Evolutionary conservation across 2,113 vertebrate species (phyloP).

Genomic region (Penelope pileata): DNA sequence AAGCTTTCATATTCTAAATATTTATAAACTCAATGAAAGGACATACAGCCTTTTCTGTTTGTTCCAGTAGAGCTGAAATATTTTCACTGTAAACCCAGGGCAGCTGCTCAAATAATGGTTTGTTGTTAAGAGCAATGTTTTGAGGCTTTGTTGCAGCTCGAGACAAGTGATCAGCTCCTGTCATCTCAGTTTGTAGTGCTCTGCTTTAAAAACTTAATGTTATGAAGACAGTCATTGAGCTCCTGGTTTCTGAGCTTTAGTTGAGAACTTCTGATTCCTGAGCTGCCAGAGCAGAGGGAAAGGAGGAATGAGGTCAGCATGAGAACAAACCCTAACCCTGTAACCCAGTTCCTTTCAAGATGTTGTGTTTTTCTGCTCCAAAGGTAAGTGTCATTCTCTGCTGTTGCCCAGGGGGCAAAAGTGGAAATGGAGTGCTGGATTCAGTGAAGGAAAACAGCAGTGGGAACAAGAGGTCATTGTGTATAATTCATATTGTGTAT

Average conservation of each 20-base stretch:
- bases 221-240: not conserved
- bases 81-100: not conserved
- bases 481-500: not conserved
- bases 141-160: not conserved
- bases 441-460: not conserved
- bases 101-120: not conserved
- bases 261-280: not conserved
- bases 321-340: not conserved
- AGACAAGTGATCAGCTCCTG: not conserved
- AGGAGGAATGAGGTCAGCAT: not conserved
- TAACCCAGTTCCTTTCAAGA: not conserved
- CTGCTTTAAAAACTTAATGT: not conserved
- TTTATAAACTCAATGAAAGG: not conserved
- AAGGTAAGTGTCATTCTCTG: not conserved
- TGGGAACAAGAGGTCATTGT: not conserved
- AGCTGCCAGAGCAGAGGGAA: not conserved
- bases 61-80: not conserved
- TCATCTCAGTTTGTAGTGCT: not conserved
- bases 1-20: not conserved
- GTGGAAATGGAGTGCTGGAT: not conserved
- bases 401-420: not conserved
- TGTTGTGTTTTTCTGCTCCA: not conserved
- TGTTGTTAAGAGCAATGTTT: not conserved
- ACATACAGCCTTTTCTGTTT: not conserved
- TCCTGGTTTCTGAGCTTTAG: not conserved